These are phyloP conservation scores for Drosophila oshimai DNA, from an alignment of 1,140 invertebrate species.

Conservation along the genomic window DNA sequence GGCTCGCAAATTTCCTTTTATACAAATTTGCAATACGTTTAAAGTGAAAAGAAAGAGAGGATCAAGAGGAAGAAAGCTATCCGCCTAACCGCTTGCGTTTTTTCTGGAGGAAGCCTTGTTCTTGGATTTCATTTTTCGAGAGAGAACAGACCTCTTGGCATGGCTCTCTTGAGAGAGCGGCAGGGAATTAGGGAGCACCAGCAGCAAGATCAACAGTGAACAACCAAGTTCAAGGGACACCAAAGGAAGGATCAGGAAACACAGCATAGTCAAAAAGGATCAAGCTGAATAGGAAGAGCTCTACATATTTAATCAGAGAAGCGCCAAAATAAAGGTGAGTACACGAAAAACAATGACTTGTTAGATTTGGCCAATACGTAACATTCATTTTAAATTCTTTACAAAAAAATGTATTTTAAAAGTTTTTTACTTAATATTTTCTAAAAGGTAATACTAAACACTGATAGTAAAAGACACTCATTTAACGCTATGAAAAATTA, in stretches of 20 bases:
- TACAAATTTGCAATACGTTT: constrained; percentile 53
- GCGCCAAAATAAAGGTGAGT: not conserved
- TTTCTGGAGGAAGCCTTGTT: not conserved
- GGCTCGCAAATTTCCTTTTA: constrained; percentile 29
- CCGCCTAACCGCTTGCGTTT: not conserved
- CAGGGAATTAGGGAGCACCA: constrained; percentile 35
- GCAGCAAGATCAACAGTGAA: constrained; percentile 28
- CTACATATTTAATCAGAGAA: not conserved
- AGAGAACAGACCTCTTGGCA: constrained; percentile 13
- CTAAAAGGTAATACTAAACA: no score
- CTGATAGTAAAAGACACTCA: no score
- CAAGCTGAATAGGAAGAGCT: constrained; percentile 1
- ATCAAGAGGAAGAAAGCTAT: not conserved
- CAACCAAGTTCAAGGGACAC: constrained; percentile 8
- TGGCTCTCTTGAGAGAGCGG: constrained; percentile 30
- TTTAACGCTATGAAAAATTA: no score
- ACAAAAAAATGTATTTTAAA: no score
- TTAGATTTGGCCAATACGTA: no score
- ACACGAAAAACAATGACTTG: not conserved
- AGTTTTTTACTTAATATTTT: no score
- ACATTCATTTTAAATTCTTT: no score
- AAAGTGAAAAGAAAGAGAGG: constrained; percentile 2
- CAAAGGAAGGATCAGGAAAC: not conserved
- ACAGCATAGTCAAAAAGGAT: not conserved
- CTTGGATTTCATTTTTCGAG: not conserved